A percentile compares a stretch with the other conserved stretches of the same genome.
These are phyloP conservation scores for Eupithecia pulchellata DNA, from an alignment of 2,888 invertebrate genomes.

Conservation along the genomic window DNA sequence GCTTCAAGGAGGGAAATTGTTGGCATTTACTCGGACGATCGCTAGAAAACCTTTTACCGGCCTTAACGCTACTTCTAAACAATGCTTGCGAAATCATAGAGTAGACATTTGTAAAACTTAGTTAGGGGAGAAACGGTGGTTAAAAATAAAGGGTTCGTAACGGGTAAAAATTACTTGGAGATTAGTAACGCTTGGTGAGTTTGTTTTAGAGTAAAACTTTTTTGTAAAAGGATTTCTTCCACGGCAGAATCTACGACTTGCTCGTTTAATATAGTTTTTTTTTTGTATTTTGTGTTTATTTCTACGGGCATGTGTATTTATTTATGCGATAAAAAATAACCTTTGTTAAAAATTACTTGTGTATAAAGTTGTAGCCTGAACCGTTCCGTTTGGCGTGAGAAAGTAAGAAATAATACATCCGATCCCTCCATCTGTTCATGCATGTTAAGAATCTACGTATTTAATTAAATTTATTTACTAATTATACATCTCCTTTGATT, in stretches of 20 bases:
- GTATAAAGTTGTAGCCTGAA: too few species aligned
- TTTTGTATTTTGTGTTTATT: too few species aligned
- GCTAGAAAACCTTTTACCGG: slow-evolving; percentile 37
- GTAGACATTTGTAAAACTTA: slow-evolving; percentile 10
- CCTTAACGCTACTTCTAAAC: slow-evolving; percentile 23
- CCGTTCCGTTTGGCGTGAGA: too few species aligned
- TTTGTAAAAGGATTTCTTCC: not conserved
- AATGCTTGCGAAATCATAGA: slow-evolving; percentile 17
- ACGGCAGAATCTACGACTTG: not conserved
- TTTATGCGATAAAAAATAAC: too few species aligned
- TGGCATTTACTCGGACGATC: slow-evolving; percentile 27
- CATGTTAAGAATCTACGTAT: too few species aligned
- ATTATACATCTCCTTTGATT: too few species aligned
- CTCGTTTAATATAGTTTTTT: too few species aligned
- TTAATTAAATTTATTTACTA: too few species aligned
- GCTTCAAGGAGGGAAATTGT: slow-evolving; percentile 8
- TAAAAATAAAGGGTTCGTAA: not conserved
- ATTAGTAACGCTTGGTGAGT: not conserved
- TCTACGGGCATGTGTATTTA: too few species aligned
- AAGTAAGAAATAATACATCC: too few species aligned
- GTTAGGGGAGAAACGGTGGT: slow-evolving; percentile 3
- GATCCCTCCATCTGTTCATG: too few species aligned
- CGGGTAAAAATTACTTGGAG: not conserved
- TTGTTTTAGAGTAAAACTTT: not conserved
- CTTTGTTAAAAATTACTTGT: too few species aligned